A percentile compares a stretch with the other conserved stretches of the same genome.
phyloP scores from a whole-genome alignment of 2,888 invertebrate genomes.

The Morinoia aosen region DNA sequence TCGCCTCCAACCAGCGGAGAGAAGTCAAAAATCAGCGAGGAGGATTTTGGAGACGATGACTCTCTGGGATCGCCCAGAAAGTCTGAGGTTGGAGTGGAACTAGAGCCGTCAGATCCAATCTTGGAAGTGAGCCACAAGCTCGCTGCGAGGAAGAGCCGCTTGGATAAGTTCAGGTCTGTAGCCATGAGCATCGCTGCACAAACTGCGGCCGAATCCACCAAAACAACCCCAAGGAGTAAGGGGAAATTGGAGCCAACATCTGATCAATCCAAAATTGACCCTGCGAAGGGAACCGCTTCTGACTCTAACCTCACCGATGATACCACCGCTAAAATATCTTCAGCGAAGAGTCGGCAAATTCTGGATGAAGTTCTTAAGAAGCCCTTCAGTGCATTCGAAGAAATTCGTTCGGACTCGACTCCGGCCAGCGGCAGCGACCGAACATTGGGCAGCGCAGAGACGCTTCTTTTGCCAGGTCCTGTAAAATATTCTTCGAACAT shows the following conservation, averaged over 20 bases:
- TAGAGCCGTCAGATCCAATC: neutral
- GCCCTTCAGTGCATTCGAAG: slow-evolving; percentile 53
- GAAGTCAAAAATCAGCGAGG: neutral
- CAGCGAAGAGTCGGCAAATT: slow-evolving; percentile 33
- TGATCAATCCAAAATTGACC: neutral
- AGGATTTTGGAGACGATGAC: neutral
- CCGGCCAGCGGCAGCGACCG: slow-evolving; percentile 8
- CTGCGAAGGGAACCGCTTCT: neutral
- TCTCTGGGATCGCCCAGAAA: neutral
- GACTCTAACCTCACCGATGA: neutral
- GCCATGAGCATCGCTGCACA: slow-evolving; percentile 29
- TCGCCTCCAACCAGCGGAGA: neutral
- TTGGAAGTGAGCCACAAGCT: slow-evolving; percentile 1
- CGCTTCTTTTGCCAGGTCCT: neutral
- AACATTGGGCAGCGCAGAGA: slow-evolving; percentile 21
- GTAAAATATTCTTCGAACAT: slow-evolving; percentile 33
- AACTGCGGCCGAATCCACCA: slow-evolving; percentile 32
- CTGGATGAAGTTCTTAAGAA: slow-evolving; percentile 46
- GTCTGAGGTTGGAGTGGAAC: neutral
- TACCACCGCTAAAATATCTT: neutral
- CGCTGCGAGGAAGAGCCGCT: neutral
- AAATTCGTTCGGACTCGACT: neutral
- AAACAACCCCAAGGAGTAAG: neutral
- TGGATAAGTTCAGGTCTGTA: slow-evolving; percentile 26
- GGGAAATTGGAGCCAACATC: neutral